Evolutionary conservation across 1,140 invertebrate species (phyloP).

Genomic region (Drosophila gunungcola): DNA sequence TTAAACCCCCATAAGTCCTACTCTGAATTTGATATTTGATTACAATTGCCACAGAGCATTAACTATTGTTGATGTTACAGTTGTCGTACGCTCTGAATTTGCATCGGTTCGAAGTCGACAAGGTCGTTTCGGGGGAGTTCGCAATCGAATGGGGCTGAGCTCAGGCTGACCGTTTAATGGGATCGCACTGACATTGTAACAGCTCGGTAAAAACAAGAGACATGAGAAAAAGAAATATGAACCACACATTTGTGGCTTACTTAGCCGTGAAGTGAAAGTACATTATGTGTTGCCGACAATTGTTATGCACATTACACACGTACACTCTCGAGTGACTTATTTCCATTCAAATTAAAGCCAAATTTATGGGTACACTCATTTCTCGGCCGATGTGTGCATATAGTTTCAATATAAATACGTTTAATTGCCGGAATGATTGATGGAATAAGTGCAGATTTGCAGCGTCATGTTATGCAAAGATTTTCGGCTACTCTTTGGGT

Average conservation of each 20-base stretch:
- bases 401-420: constrained; percentile 72
- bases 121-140: constrained; percentile 52
- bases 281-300: constrained; percentile 69
- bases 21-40: constrained; percentile 54
- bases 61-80: constrained; percentile 22
- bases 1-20: constrained; percentile 53
- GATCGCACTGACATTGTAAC: constrained; percentile 26
- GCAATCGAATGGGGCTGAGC: constrained; percentile 4
- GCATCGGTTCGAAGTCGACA: constrained; percentile 48
- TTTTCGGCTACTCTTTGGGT: constrained; percentile 41
- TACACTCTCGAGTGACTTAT: constrained; percentile 58
- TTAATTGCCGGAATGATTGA: constrained; percentile 74
- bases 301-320: constrained; percentile 61
- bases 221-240: constrained; percentile 20
- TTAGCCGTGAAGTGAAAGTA: constrained; percentile 78
- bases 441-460: constrained; percentile 60
- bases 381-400: constrained; percentile 57
- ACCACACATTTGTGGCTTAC: constrained; percentile 55
- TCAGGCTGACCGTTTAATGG: constrained; percentile 66
- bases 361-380: constrained; percentile 58
- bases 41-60: constrained; percentile 52
- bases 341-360: constrained; percentile 72
- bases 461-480: constrained; percentile 76
- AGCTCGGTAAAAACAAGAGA: constrained; percentile 7
- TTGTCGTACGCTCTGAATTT: constrained; percentile 55